phyloP scores from a whole-genome alignment of 2,797 vertebrate species.

The Sebastes kiyomatsui region DNA sequence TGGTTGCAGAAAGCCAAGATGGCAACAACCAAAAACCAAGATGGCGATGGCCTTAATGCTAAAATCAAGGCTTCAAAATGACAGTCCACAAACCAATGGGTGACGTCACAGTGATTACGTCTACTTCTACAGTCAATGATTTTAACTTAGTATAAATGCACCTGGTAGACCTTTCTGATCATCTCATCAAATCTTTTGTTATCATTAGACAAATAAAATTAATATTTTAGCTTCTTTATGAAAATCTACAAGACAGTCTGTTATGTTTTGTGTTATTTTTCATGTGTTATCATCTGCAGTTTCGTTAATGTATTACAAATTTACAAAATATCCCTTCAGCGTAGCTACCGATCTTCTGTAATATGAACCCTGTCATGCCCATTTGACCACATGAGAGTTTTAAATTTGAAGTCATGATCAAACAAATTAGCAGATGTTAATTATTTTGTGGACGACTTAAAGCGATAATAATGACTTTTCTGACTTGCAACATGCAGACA shows the following conservation, averaged over 20 bases:
- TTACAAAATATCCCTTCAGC: neutral
- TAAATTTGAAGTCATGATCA: neutral
- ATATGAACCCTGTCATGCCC: neutral
- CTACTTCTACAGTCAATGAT: no score
- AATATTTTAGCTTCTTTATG: neutral
- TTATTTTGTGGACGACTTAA: neutral
- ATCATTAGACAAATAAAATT: neutral
- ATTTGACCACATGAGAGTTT: neutral
- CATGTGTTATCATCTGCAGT: neutral
- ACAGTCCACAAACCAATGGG: no score
- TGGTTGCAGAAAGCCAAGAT: no score
- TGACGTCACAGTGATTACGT: no score
- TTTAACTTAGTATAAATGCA: neutral
- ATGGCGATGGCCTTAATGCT: no score
- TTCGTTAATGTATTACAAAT: neutral
- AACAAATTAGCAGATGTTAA: neutral
- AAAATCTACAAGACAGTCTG: neutral
- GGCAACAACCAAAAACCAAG: no score
- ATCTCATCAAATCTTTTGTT: neutral
- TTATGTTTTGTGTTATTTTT: neutral
- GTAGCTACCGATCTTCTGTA: neutral
- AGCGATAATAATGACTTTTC: neutral
- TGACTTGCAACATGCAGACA: neutral
- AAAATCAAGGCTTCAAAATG: no score
- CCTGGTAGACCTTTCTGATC: neutral